Percentiles rank a stretch among this genome's conserved stretches.
Evolutionary conservation across 2,113 vertebrate species (phyloP).

Genomic region (Crotalus horridus): DNA sequence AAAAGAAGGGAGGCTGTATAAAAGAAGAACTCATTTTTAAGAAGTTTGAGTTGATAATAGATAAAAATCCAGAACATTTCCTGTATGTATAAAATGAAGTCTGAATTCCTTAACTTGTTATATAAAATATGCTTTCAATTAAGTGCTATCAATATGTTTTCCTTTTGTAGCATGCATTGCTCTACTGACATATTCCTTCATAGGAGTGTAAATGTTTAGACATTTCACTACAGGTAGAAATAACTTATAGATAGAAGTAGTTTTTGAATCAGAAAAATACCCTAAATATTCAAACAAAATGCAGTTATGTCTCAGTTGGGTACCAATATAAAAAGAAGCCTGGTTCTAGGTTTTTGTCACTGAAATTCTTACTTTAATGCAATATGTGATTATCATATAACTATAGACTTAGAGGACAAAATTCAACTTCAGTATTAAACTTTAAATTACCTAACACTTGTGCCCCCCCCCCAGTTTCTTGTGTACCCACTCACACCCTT

Average conservation of each 20-base stretch:
- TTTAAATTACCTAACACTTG: not conserved
- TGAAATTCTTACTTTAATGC: not conserved
- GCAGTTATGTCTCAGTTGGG: not conserved
- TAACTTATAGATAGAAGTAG: not conserved
- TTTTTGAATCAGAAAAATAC: not conserved
- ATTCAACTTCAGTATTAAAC: not conserved
- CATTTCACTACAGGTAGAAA: not conserved
- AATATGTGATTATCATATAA: not conserved
- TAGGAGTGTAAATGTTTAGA: slow-evolving; percentile 3
- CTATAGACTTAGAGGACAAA: not conserved
- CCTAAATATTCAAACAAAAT: not conserved
- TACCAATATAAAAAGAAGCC: not conserved
- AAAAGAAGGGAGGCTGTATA: not conserved
- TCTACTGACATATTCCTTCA: not conserved
- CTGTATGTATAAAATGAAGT: not conserved
- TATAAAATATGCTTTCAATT: not conserved
- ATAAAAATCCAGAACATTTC: not conserved
- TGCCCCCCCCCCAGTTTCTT: not conserved
- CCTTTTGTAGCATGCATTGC: not conserved
- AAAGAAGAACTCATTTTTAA: not conserved
- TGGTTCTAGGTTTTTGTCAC: not conserved
- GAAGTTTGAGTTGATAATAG: not conserved
- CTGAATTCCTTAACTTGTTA: not conserved
- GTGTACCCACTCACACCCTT: not conserved
- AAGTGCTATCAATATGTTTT: not conserved